Evolutionary conservation across 1,140 invertebrate species (phyloP).

Genomic region (Sarcophaga bullata): DNA sequence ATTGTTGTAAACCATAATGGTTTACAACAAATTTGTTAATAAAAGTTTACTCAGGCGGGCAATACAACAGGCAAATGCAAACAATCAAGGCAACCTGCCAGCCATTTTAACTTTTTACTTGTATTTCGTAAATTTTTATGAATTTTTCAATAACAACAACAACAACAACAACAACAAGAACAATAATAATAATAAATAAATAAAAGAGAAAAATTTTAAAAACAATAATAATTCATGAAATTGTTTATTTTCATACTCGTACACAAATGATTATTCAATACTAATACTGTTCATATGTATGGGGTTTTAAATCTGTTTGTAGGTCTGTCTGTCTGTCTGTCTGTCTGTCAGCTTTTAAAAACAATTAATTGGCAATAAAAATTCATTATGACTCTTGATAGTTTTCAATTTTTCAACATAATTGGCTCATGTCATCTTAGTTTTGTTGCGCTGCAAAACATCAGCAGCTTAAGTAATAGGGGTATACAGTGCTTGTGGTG

Average conservation of each 20-base stretch:
- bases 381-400: conserved; percentile 32
- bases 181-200: no score
- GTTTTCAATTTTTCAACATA: conserved; percentile 26
- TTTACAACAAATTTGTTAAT: not conserved
- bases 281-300: not conserved
- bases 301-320: not conserved
- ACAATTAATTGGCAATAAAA: conserved; percentile 29
- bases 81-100: not conserved
- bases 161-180: no score
- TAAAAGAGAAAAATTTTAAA: no score
- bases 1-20: not conserved
- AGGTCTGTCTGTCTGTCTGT: no score
- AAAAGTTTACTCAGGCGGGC: not conserved
- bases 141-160: not conserved
- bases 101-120: not conserved
- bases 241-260: not conserved
- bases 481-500: no score
- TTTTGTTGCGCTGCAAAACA: not conserved
- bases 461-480: no score
- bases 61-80: not conserved
- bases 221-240: not conserved
- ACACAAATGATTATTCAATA: not conserved
- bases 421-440: conserved; percentile 32
- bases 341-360: not conserved
- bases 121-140: not conserved